Base-by-base conservation (phyloP, 92 coral and sea anemone genomes). In the Meandrina meandrites region DNA sequence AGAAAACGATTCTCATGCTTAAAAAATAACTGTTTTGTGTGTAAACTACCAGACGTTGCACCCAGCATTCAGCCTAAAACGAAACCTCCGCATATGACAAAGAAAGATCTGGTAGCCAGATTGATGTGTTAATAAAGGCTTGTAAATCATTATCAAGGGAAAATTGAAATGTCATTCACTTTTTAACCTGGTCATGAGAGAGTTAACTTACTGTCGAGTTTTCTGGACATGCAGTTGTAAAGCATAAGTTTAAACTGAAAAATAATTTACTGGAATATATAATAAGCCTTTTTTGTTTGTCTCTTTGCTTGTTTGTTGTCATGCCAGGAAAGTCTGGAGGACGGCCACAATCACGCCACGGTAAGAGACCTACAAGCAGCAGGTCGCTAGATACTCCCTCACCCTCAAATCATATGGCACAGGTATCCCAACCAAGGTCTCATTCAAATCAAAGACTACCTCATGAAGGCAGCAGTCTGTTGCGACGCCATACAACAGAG, bases 361-460 rank as follows among this genome's bases (percentile, higher is more conserved):
- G 93, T 11, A 48, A 90, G 3, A 85, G 90, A 86, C 81, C 94
- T 3, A 58, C 80, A 7, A 84, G 89, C 50, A 86, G 89, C 73
- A 64, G 47, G 50, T 86, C 89, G 7, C 79, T 69, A 12, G 89
- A 86, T 73, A 70, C 57, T 7, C 87, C 74, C 24, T 12, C 28
- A 31, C 76, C 89, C 1, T 40, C 78, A 27, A 42, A 10, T 28
- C 32, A 48, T 32, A 69, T 28, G 24, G 67, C 50, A 50, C 60
- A 73, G 79, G 16, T 12, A 22, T 21, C 86, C 50, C 84, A 86
- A 42, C 57, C 42, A 21, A 72, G 74, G 50, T 34, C 86, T 36
- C 31, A 28, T 36, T 75, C 50, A 19, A 24, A 75, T 7, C 86
- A 82, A 56, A 81, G 78, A 48, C 83, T 86, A 22, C 27, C 31